phyloP scores from a whole-genome alignment of 2,888 invertebrate genomes.

The Agrochola circellaris region DNA sequence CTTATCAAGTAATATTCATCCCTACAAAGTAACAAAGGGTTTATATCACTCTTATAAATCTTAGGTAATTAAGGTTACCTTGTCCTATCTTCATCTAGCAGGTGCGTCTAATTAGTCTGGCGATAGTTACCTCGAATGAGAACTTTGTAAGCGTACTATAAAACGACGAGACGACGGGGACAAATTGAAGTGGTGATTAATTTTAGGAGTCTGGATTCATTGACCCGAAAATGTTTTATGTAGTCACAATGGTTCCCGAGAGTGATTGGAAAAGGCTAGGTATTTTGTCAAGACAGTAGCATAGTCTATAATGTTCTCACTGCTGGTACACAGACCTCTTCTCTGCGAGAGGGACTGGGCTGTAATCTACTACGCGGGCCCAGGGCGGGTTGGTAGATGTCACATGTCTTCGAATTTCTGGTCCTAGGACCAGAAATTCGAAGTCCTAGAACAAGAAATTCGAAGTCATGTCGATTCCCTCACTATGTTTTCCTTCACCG shows the following conservation, averaged over 20 bases:
- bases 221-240: slow-evolving; percentile 30
- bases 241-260: slow-evolving; percentile 1
- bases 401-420: too few species aligned
- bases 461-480: too few species aligned
- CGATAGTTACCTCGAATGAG: slow-evolving; percentile 28
- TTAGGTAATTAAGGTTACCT: slow-evolving; percentile 37
- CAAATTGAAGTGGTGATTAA: slow-evolving; percentile 40
- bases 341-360: too few species aligned
- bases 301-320: too few species aligned
- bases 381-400: too few species aligned
- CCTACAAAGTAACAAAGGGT: neutral
- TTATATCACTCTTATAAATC: slow-evolving; percentile 11
- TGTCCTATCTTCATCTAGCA: slow-evolving; percentile 32
- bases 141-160: slow-evolving; percentile 44
- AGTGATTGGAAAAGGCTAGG: neutral
- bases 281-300: slow-evolving; percentile 1
- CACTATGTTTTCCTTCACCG: too few species aligned
- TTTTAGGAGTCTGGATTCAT: slow-evolving; percentile 25
- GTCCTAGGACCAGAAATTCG: too few species aligned
- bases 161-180: slow-evolving; percentile 27
- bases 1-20: neutral
- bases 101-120: slow-evolving; percentile 48
- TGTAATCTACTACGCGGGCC: too few species aligned
- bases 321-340: too few species aligned
- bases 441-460: too few species aligned